phyloP scores from a whole-genome alignment of 1,140 invertebrate species.

The Thaumatotibia leucotreta region DNA sequence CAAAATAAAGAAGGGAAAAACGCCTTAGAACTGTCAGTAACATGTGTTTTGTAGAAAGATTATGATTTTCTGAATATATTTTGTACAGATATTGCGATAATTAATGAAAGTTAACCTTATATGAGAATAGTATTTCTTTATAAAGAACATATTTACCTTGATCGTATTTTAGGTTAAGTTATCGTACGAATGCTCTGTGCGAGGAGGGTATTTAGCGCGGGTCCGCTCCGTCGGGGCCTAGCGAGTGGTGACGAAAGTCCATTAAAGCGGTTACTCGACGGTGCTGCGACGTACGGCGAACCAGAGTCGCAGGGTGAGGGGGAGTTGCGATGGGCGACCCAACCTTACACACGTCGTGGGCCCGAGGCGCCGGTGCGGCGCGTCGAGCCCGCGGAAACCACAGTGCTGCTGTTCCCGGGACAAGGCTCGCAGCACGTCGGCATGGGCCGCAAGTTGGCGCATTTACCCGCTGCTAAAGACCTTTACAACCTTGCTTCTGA shows the following conservation, averaged over 20 bases:
- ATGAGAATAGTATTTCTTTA: too few relatives aligned
- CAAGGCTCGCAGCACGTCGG: slow-evolving; percentile 94
- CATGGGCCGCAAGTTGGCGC: slow-evolving; percentile 87
- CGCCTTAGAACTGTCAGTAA: neutral
- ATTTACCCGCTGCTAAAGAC: slow-evolving; percentile 86
- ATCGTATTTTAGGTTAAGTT: slow-evolving; percentile 3
- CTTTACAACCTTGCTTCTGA: slow-evolving; percentile 92
- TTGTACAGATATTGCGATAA: too few relatives aligned
- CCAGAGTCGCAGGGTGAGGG: slow-evolving; percentile 33
- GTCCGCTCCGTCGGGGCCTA: neutral
- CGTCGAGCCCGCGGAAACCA: slow-evolving; percentile 81
- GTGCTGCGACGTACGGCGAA: slow-evolving; percentile 78
- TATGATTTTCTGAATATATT: too few relatives aligned
- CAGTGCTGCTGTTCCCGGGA: slow-evolving; percentile 93
- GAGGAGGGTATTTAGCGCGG: neutral
- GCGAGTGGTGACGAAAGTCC: slow-evolving; percentile 39
- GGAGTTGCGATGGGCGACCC: slow-evolving; percentile 80
- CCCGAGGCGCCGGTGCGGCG: slow-evolving; percentile 26
- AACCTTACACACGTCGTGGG: slow-evolving; percentile 76
- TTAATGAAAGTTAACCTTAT: too few relatives aligned
- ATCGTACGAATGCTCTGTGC: neutral
- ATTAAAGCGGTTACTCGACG: slow-evolving; percentile 76
- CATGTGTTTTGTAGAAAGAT: neutral
- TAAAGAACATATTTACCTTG: too few relatives aligned
- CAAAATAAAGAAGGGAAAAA: neutral